Evolutionary conservation across 2,113 vertebrate genomes (phyloP), one percentile per base, ranked within the genome.

Genomic region (Rhinoptilus africanus): DNA sequence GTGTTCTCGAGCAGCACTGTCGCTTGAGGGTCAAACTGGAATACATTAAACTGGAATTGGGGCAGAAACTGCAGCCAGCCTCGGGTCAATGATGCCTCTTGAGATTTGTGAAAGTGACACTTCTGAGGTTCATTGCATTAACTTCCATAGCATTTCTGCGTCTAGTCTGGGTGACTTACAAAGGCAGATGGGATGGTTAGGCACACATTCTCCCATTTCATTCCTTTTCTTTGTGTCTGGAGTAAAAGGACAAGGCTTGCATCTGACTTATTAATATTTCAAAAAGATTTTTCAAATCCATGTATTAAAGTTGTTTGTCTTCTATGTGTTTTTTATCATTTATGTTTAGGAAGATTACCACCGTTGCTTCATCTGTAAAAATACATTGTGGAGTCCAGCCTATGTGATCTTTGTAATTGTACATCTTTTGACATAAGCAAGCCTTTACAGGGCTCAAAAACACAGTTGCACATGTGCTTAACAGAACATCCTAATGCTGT

Each of bases 61-160:
- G 95, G 88, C 94, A 96, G 81, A 96, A 93, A 89, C 69, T 89
- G 95, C 87, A 93, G 91, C 76, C 92, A 91, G 83, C 80, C 72
- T 93, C 28, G 12, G 85, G 85, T 95, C 96, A 90, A 47, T 30
- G 16, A 86, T 89, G 88, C 93, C 90, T 91, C 94, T 95, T 96
- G 97, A 97, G 94, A 89, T 97, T 63, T 88, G 87, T 4, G 22
- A 88, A 96, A 96, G 91, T 94, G 97, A 97, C 94, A 88, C 91
- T 96, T 92, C 89, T 88, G 81, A 81, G 59, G 71, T 95, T 97
- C 89, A 80, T 67, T 92, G 67, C 84, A 85, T 97, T 91, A 83
- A 76, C 86, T 91, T 79, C 57, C 89, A 30, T 80, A 79, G 71
- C 71, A 67, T 95, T 93, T 41, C 89, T 73, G n/a, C 7, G 4